These are phyloP conservation scores for Drosophila nebulosa DNA, from an alignment of 1,140 invertebrate genomes.

Conservation along the genomic window DNA sequence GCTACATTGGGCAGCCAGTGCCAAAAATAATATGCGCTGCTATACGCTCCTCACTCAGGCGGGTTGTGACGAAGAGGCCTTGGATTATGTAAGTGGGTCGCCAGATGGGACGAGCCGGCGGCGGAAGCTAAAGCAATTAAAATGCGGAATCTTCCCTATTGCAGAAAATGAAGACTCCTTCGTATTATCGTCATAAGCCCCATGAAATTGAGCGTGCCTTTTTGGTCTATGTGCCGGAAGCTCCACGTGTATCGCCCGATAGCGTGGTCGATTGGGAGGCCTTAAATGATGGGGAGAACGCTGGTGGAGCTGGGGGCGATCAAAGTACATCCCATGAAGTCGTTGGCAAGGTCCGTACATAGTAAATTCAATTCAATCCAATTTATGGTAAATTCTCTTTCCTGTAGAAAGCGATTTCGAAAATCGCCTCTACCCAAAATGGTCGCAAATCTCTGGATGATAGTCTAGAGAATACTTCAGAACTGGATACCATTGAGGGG, in stretches of 20 bases:
- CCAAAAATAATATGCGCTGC: constrained; percentile 86
- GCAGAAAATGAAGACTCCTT: constrained; percentile 90
- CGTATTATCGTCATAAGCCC: constrained; percentile 88
- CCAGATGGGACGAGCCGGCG: not conserved
- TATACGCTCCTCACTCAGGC: constrained; percentile 88
- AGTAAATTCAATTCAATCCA: not conserved
- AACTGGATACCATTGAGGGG: constrained; percentile 73
- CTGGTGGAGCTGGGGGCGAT: constrained; percentile 30
- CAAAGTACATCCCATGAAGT: constrained; percentile 36
- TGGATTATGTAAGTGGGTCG: constrained; percentile 89
- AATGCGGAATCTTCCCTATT: constrained; percentile 33
- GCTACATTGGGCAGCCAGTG: constrained; percentile 92
- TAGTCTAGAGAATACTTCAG: constrained; percentile 75
- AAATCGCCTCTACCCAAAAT: constrained; percentile 45
- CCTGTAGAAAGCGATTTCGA: constrained; percentile 56
- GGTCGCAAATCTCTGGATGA: constrained; percentile 66
- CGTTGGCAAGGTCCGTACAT: constrained; percentile 42
- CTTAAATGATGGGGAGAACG: constrained; percentile 58
- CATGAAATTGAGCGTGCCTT: constrained; percentile 87
- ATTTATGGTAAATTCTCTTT: not conserved
- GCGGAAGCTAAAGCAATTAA: constrained; percentile 41
- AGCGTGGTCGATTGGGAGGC: constrained; percentile 88
- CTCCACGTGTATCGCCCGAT: constrained; percentile 87
- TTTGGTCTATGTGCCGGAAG: constrained; percentile 88
- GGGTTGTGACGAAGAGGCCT: constrained; percentile 89